Evolutionary conservation across 1,140 invertebrate species (phyloP), one percentile per base, ranked within the genome.

Genomic region (Centruroides sculpturatus): DNA sequence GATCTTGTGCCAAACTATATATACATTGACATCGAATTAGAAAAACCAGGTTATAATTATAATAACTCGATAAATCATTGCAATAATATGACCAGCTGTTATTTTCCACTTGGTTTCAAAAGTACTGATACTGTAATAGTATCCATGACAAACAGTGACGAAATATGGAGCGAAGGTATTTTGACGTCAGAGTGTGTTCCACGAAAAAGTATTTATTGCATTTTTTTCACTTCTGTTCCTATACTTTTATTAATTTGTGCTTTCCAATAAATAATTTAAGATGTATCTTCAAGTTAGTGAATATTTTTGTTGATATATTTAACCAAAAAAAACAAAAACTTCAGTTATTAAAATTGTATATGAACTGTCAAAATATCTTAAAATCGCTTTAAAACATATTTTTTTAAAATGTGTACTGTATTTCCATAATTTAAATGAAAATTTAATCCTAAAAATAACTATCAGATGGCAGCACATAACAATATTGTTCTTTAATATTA

Each of bases 1-100:
- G 59, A 64, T 35, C 60, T 64, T n/a, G 10, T 64, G 8, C 62
- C 62, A 0, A 64, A 64, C n/a, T 59, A 64, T 36, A 55, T 64
- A 9, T 58, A 47, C n/a, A 34, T 60, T 6, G 11, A 58, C 4
- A 58, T 64, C n/a, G 12, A 5, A 3, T 35, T 64, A 1, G 59
- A 64, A 23, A 60, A 59, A n/a, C 57, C 62, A 34, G 57, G 55
- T 5, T 64, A 55, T 13, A 35, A 57, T 8, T 64, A 64, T 47
- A 48, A n/a, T 5, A 35, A 59, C 3, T 58, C 50, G 35, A n/a
- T n/a, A 3, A 23, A 9, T 23, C 60, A 64, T 46, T 64, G 62
- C 23, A 55, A 59, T 0, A 51, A 12, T 11, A 48, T 3, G 9
- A 48, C 41, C 23, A 23, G 46, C 4, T 64, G 62, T 35, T 46